Evolutionary conservation across 1,140 invertebrate species (phyloP), one percentile per base, ranked within the genome.

Genomic region (Orius insidiosus): DNA sequence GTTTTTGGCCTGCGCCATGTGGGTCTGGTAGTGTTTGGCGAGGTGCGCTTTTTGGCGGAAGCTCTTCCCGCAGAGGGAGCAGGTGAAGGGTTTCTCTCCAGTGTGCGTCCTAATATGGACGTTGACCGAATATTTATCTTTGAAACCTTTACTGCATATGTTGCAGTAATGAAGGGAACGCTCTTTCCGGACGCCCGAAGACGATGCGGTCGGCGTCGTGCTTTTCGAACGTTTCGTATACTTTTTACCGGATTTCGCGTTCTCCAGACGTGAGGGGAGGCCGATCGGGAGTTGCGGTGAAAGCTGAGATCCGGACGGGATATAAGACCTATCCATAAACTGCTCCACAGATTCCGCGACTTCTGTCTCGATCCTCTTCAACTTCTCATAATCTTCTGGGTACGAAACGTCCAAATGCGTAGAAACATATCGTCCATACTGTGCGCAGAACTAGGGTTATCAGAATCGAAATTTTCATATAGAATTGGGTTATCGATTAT

Each of bases 1-100:
- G 42, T 54, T 54, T 37, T 52, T 54, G 32, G 57, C 56, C 58
- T 83, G 79, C 6, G 80, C 79, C 48, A 85, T 78, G 63, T 97
- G 92, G 13, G 90, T 95, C 63, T 94, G 86, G 61, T 95, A 92
- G 63, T 97, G 92, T 62, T 97, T 97, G 45, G 92, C 92, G 44
- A 97, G 71, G 60, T 97, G 93, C 0, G 90, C 92, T 62, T 96
- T 96, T 63, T 97, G 93, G 11, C 90, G 72, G 65, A 90, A 90
- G 54, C 81, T 86, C 59, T 89, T 90, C 38, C 83, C 83, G 55
- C 87, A 92, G 11, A 88, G 64, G 7, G 80, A 80, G 58, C 86
- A 92, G 5, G 82, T 72, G 58, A 92, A 92, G 0, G 86, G 86
- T 58, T 90, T 90, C 60, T 90, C 85, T 1, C 83, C 84, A 0